These are phyloP conservation scores for Plectropomus leopardus DNA, from an alignment of 2,113 vertebrate genomes.

Conservation along the genomic window DNA sequence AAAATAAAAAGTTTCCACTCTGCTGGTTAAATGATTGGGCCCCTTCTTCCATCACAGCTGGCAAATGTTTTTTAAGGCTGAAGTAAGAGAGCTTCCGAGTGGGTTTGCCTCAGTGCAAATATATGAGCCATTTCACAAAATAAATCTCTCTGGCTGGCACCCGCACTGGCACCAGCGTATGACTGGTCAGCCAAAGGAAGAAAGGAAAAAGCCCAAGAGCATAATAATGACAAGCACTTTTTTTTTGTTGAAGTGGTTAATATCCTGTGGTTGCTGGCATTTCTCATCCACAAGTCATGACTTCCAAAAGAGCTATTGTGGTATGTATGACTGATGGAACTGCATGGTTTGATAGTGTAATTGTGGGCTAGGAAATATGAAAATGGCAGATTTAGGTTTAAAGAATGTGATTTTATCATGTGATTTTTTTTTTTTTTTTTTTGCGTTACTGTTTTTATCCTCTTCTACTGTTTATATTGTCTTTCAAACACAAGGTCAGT, in stretches of 20 bases:
- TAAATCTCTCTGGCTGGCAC: constrained; percentile 66
- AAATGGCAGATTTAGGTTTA: constrained; percentile 6
- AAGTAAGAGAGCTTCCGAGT: constrained; percentile 43
- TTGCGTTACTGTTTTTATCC: not conserved
- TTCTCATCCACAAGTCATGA: constrained; percentile 21
- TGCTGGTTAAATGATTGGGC: constrained; percentile 55
- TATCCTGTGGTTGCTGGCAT: constrained; percentile 39
- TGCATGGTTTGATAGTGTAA: constrained; percentile 5
- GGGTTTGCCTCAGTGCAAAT: constrained; percentile 54
- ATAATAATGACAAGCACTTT: constrained; percentile 31
- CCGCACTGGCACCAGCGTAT: constrained; percentile 19
- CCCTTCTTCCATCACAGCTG: constrained; percentile 55
- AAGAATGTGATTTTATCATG: not conserved
- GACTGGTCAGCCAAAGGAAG: constrained; percentile 55
- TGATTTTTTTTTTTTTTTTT: not conserved
- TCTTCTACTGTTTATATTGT: not conserved
- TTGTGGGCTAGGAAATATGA: constrained; percentile 7
- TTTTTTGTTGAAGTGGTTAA: constrained; percentile 56
- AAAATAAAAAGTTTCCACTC: constrained; percentile 38
- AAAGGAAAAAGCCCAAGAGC: constrained; percentile 30
- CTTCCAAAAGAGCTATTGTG: not conserved
- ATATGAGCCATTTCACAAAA: constrained; percentile 54
- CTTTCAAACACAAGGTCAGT: constrained; percentile 20
- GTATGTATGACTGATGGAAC: not conserved
- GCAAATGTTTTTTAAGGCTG: constrained; percentile 53